A percentile compares a stretch with the other conserved stretches of the same genome.
Evolutionary conservation across 2,888 invertebrate genomes (phyloP).

Genomic region (Blastobasis lacticolella): DNA sequence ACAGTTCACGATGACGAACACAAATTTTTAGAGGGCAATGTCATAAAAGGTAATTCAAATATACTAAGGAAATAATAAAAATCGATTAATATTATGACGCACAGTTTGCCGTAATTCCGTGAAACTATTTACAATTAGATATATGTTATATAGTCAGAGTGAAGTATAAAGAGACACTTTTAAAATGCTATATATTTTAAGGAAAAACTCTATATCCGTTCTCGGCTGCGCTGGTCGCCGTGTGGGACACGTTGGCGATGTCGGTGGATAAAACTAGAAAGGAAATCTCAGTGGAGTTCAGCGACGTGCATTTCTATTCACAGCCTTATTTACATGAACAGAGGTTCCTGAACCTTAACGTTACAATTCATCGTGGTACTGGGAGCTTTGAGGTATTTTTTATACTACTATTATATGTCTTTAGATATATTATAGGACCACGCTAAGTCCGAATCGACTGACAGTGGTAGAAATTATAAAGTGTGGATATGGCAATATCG

Average conservation of each 20-base stretch:
- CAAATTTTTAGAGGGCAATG: slow-evolving; percentile 32
- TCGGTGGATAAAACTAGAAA: slow-evolving; percentile 68
- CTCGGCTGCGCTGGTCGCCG: slow-evolving; percentile 79
- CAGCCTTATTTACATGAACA: slow-evolving; percentile 75
- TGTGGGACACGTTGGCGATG: slow-evolving; percentile 82
- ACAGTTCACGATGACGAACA: slow-evolving; percentile 38
- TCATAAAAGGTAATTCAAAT: slow-evolving; percentile 32
- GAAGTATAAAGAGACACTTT: too few species aligned
- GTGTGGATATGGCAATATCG: too few species aligned
- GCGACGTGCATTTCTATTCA: slow-evolving; percentile 73
- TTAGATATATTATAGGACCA: too few species aligned
- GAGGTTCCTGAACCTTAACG: slow-evolving; percentile 62
- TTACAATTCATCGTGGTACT: slow-evolving; percentile 76
- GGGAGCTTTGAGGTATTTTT: slow-evolving; percentile 71
- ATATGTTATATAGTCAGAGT: too few species aligned
- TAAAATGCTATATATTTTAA: slow-evolving; percentile 12
- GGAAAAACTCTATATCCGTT: slow-evolving; percentile 83
- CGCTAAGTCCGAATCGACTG: too few species aligned
- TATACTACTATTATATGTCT: too few species aligned
- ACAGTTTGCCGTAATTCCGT: too few species aligned
- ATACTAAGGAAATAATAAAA: background rate
- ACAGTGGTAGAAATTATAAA: too few species aligned
- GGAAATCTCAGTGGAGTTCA: slow-evolving; percentile 80
- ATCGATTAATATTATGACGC: too few species aligned
- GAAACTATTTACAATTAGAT: too few species aligned